Base-by-base conservation (phyloP, 2,888 invertebrate genomes). In the Drosophila tanythrix region DNA sequence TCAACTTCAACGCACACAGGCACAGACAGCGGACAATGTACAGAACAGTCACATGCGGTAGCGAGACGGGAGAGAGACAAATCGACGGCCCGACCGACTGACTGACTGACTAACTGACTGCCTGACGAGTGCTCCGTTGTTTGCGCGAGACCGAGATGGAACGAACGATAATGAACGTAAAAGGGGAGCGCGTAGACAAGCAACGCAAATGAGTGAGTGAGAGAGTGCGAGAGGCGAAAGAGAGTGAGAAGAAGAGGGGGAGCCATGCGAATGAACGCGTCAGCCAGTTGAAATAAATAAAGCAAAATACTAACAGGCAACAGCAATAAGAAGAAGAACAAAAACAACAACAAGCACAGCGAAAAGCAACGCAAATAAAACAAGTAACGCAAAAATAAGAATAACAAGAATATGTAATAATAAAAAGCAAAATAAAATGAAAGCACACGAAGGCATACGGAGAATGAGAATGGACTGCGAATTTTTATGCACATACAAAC, bases 1-100 rank as follows among this genome's bases (percentile, higher is more conserved):
- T 88, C 88, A 85, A 89, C 89, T 89, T 87, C 82, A 84, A 79
- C 81, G 70, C 74, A 82, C 80, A 88, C 78, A 76, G 70, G 46
- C 74, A 65, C 70, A 73, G 63, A 71, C 70, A 74, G 18, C 15
- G 69, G 31, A 56, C 56, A 36, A 63, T 62, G 21, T 31, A 35
- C n/a, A 46, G 62, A 68, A 55, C 67, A 62, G 67, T 58, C 64
- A 66, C 67, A 67, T 64, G 65, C 62, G 58, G 68, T 70, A 66
- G 61, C 64, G 70, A 65, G 63, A 51, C 38, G 58, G 31, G 27
- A 70, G 38, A 50, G 79, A 50, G 79, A 60, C 67, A 55, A 66
- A 66, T 36, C 38, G 67, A 61, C 67, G 40, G 53, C 40, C 64
- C 29, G 46, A 66, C 66, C 3, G 63, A 35, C 72, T 29, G 66